Base-by-base conservation (phyloP, 2,113 vertebrate species). In the Periophthalmodon schlosseri region DNA sequence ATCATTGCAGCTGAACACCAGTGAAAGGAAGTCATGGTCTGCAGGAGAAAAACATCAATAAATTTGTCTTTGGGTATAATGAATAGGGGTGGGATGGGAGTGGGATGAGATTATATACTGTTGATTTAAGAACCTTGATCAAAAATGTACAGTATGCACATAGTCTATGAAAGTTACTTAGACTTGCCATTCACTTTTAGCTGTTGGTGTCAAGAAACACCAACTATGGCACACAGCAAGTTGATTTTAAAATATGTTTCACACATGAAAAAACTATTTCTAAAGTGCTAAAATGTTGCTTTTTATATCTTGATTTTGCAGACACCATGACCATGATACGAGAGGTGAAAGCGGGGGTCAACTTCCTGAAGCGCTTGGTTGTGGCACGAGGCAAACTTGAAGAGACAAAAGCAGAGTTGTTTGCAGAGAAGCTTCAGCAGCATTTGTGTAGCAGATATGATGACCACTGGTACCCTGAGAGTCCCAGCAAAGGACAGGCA, bases 291-390 rank as follows among this genome's bases (percentile, higher is more conserved):
- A 28, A 60, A 60, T 24, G 57, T 28, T 1, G 39, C 0, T 9
- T 54, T 11, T 73, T 33, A 34, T 65, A 36, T 68, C 49, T 77
- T 73, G 46, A 9, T 11, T 78, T 64, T 74, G 44, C 77, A 93
- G 85, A 57, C 47, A 75, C 68, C 74, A 99, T 99, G 98, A 74
- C 68, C 74, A 99, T 99, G 98, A 97, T 93, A 91, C 94, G 95
- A 87, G 98, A 99, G 93, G 97, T 99, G 76, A 95, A 93, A 47
- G 94, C 96, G 0, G 89, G 94, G 0, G 97, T 96, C 11, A 91
- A 95, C 88, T 99, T 99, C 87, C 88, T 99, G 78, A 96, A 94
- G 10, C 94, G 94, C 76, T 75, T 99, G 58, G 94, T 86, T 47
- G 93, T 94, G 76, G 94, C 92, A 72, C 93, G 94, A 16, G 94